Base-by-base conservation (phyloP, 2,797 vertebrate species). In the Clarias platycephalus region DNA sequence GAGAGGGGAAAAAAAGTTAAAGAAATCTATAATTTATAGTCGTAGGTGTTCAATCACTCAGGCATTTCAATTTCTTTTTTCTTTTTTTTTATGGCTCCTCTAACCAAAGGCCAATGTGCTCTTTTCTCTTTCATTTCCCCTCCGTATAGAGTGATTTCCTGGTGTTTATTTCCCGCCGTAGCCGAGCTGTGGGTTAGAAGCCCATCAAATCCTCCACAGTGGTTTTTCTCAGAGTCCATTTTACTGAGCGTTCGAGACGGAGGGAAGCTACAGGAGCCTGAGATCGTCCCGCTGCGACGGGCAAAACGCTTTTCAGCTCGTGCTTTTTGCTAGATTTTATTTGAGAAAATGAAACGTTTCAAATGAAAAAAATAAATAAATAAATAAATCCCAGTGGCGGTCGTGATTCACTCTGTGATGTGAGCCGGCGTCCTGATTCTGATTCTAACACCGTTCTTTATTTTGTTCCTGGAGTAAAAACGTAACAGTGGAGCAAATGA, bases 141-240 rank as follows among this genome's bases (percentile, higher is more conserved):
- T 40, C 76, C 13, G 3, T n/a, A 78, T 8, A n/a, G 31, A 78
- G 28, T 62, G 26, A 76, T 62, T 82, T 82, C 55, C 70, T 31
- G n/a, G 4, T 67, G 40, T 71, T 82, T 72, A 75, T 31, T 64
- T 28, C 58, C 22, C 24, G 31, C 82, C 37, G 60, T 57, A 57
- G 72, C 57, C 22, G 62, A 77, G 71, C 31, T 66, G 82, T 83
- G 63, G 76, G 76, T 83, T 83, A 83, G 58, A 83, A 67, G 9
- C 76, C 49, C 63, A 44, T 78, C 74, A 83, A 83, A 83, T 67
- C 62, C 63, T 77, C 82, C 63, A 26, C 31, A 44, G 82, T 10
- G 16, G 28, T 40, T 77, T 83, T 76, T 66, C 31, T 49, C 49
- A 26, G 44, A 83, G 82, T 58, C 63, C 63, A 28, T 83, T 83